Evolutionary conservation across 2,797 vertebrate genomes (phyloP).

Genomic region (Crypturellus tataupa): DNA sequence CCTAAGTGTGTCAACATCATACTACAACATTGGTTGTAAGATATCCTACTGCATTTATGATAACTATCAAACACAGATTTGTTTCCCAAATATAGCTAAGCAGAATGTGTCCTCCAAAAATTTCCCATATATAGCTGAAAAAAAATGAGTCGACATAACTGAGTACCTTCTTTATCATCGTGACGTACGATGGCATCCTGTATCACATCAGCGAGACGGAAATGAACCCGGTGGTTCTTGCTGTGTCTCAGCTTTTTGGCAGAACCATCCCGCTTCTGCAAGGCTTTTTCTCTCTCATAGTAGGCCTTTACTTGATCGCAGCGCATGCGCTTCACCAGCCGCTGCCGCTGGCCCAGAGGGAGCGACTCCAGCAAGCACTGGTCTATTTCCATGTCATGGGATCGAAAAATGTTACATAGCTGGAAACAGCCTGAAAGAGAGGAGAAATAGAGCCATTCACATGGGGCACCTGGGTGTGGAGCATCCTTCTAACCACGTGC

Average conservation of each 20-base stretch:
- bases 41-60: background rate
- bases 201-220: constrained; percentile 83
- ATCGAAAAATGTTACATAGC: constrained; percentile 97
- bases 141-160: accelerated
- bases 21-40: background rate
- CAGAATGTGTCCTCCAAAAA: background rate
- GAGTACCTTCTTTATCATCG: constrained; percentile 93
- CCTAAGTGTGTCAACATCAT: background rate
- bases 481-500: background rate
- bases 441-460: background rate
- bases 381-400: constrained; percentile 99
- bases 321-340: constrained; percentile 94
- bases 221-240: constrained; percentile 85
- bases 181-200: constrained; percentile 91
- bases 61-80: background rate
- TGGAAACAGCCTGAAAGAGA: constrained; percentile 93
- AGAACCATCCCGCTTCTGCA: constrained; percentile 86
- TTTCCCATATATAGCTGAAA: background rate
- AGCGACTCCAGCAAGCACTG: constrained; percentile 98
- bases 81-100: background rate
- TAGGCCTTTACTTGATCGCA: constrained; percentile 94
- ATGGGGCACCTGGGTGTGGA: background rate
- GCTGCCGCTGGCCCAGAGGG: constrained; percentile 92
- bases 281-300: constrained; percentile 90
- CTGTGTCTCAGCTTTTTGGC: constrained; percentile 74